Base-by-base conservation (phyloP, 2,888 invertebrate genomes). In the Acleris emargana region DNA sequence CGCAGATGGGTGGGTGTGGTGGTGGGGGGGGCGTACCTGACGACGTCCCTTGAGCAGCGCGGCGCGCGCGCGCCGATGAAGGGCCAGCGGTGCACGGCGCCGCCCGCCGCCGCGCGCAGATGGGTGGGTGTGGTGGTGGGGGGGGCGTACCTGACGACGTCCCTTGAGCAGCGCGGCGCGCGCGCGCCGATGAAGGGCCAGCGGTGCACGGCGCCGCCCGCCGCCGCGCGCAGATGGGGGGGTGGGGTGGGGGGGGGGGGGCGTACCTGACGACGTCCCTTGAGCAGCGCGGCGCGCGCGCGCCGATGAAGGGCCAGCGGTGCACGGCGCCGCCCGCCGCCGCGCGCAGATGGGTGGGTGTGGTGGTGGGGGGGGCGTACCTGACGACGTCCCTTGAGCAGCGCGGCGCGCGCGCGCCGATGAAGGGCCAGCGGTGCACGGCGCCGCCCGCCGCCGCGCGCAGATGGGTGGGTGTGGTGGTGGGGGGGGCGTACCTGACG, bases 391-490 rank as follows among this genome's bases (percentile, higher is more conserved):
- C 99, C 76, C 97, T 95, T 77, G 97, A 97, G 81, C 97, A 98
- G 61, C 96, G 94, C 2, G 98, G 97, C 59, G 97, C 97, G 43
- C 95, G 94, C 0, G 97, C 97, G 51, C 96, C 94, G 59, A 97
- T 93, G 87, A 96, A 97, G 13, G 97, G 96, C 98, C 98, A 98
- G 74, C 96, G 95, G 83, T 98, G 98, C 68, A 98, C 96, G 67
- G 95, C 94, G 73, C 87, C 84, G 51, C 75, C 52, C 72, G 81
- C 84, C 25, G 69, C 47, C 72, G 81, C 83, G 28, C 70, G n/a
- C n/a, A n/a, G n/a, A n/a, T n/a, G n/a, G n/a, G n/a, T n/a, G n/a
- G n/a, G n/a, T n/a, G n/a, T n/a, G n/a, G n/a, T n/a, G 28, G 16
- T 28, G 25, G 28, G 25, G 17, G 11, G 4, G 5, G 11, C 50